Evolutionary conservation across 1,140 invertebrate genomes (phyloP).

Genomic region (Drosophila melanica): DNA sequence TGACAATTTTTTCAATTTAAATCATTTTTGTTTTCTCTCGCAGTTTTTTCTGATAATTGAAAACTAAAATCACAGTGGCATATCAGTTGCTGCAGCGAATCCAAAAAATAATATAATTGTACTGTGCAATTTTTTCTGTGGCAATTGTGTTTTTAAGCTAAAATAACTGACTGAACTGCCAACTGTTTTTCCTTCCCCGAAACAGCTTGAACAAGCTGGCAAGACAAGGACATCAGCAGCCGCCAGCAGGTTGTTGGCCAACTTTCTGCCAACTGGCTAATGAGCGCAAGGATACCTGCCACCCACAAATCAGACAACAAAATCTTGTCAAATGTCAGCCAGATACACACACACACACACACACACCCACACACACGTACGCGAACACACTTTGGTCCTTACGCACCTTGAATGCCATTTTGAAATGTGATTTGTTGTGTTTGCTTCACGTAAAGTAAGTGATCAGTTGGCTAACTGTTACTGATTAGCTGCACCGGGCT

Average conservation of each 20-base stretch:
- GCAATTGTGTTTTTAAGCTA: too few species aligned
- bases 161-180: too few species aligned
- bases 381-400: constrained; percentile 15
- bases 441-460: constrained; percentile 42
- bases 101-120: too few species aligned
- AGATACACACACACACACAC: constrained; percentile 3
- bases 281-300: neutral
- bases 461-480: constrained; percentile 25
- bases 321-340: neutral
- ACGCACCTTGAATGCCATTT: constrained; percentile 82
- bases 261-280: too few species aligned
- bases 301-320: neutral
- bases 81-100: too few species aligned
- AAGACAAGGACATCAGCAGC: neutral
- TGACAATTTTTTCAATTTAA: too few species aligned
- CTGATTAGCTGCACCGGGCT: constrained; percentile 34
- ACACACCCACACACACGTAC: constrained; percentile 16
- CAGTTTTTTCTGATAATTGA: too few species aligned
- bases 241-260: neutral
- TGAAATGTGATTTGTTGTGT: constrained; percentile 20
- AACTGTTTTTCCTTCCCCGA: too few species aligned
- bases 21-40: too few species aligned
- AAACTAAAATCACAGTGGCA: too few species aligned
- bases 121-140: too few species aligned
- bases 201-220: neutral